phyloP scores from a whole-genome alignment of 2,113 vertebrate species.

The Scophthalmus maximus region DNA sequence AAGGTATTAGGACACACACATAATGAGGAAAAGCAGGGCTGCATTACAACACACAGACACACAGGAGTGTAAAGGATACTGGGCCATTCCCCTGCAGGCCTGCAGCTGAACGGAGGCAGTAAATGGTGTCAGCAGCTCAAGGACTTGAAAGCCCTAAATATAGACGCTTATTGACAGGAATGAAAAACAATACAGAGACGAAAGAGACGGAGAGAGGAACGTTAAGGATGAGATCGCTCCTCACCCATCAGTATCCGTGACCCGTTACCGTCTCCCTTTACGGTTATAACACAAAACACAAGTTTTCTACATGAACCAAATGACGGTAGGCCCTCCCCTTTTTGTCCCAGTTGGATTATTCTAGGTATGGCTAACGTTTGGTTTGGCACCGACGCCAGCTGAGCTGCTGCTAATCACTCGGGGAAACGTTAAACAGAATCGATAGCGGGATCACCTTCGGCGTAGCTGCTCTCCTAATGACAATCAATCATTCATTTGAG shows the following conservation, averaged over 20 bases:
- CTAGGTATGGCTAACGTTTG: neutral
- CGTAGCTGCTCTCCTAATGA: conserved; percentile 41
- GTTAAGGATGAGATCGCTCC: neutral
- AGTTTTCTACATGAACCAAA: too few species aligned
- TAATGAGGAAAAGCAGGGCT: neutral
- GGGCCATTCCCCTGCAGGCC: conserved; percentile 33
- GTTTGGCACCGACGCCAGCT: neutral
- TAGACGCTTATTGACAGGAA: conserved; percentile 51
- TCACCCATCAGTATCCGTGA: neutral
- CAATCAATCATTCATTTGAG: conserved; percentile 44
- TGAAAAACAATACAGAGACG: conserved; percentile 39
- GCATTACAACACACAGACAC: conserved; percentile 6
- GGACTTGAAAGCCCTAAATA: conserved; percentile 58
- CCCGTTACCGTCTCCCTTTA: neutral
- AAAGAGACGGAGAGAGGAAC: neutral
- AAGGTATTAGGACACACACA: neutral
- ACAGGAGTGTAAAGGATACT: conserved; percentile 45
- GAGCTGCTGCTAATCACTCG: neutral
- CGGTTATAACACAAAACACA: too few species aligned
- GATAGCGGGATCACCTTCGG: neutral
- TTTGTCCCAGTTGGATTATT: neutral
- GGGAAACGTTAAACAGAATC: conserved; percentile 30
- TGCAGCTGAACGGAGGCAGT: conserved; percentile 28
- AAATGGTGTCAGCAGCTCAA: conserved; percentile 60
- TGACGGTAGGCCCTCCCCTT: too few species aligned